Evolutionary conservation across 2,888 invertebrate genomes (phyloP), one percentile per base, ranked within the genome.

Genomic region (Pammene aurita): DNA sequence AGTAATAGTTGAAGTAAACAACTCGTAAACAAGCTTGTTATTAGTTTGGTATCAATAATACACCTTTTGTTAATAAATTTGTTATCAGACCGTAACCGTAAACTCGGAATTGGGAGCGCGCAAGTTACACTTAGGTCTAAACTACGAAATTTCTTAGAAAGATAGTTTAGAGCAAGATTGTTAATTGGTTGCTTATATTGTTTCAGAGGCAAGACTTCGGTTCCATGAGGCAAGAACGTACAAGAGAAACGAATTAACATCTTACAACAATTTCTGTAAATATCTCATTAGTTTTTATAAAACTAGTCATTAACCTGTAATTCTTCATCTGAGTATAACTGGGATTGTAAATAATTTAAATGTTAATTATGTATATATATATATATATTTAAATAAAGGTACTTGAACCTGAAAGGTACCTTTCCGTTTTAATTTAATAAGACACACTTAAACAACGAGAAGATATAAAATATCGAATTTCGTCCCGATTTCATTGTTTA

Each of bases 161-260:
- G n/a, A n/a, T n/a, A n/a, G n/a, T n/a, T n/a, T n/a, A n/a, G n/a
- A n/a, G n/a, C 26, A 26, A 26, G 26, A 26, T 26, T 61, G 64
- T 57, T 60, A 41, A 61, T 63, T 48, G 42, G 34, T 61, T 54
- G 18, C 58, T 66, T 63, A 67, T 50, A 72, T 73, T 73, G 50
- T 90, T 89, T 64, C 90, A 91, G 91, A 56, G 90, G 84, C 5
- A 92, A 92, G 75, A 86, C 92, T 34, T 91, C 90, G 81, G 80
- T 91, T 74, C 92, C 92, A 77, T 92, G 92, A 92, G 90, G 90
- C 80, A 89, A 84, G 81, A 75, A 82, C 75, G 87, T 86, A 82
- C 88, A 87, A 85, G 88, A 89, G 86, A 90, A 88, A 86, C 90
- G 87, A 72, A 84, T 80, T 44, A 85, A 80, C 74, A 84, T 90